A percentile compares a stretch with the other conserved stretches of the same genome.
These are phyloP conservation scores for Periophthalmus magnuspinnatus DNA, from an alignment of 2,797 vertebrate species.

Conservation along the genomic window DNA sequence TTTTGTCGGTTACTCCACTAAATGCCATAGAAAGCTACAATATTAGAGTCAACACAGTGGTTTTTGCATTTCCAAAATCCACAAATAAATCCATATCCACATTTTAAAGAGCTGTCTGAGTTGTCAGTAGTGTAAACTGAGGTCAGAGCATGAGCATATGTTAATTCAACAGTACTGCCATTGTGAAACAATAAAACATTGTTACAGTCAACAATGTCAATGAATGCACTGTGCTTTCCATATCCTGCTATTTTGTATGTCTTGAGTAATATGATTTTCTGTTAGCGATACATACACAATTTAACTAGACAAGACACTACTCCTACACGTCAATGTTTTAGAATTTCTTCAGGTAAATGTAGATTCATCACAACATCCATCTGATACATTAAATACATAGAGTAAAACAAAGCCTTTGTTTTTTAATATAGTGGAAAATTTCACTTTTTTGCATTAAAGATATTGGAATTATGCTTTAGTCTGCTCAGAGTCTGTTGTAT, in stretches of 20 bases:
- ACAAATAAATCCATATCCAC: constrained; percentile 39
- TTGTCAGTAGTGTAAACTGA: constrained; percentile 54
- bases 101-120: constrained; percentile 52
- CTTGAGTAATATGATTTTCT: not conserved
- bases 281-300: not conserved
- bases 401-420: not conserved
- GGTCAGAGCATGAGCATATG: constrained; percentile 67
- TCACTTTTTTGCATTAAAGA: constrained; percentile 31
- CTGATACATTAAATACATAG: not conserved
- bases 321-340: not conserved
- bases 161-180: constrained; percentile 74
- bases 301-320: not conserved
- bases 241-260: not conserved
- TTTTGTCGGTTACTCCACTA: constrained; percentile 43
- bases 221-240: constrained; percentile 13
- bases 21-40: constrained; percentile 59
- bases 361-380: not conserved
- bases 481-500: constrained; percentile 4
- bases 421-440: not conserved
- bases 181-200: constrained; percentile 72
- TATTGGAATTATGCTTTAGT: constrained; percentile 11
- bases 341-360: not conserved
- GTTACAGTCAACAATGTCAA: constrained; percentile 30
- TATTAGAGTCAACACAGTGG: constrained; percentile 39
- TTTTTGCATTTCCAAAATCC: constrained; percentile 35